Base-by-base conservation (phyloP, 2,113 vertebrate genomes). In the Capreolus pygargus region DNA sequence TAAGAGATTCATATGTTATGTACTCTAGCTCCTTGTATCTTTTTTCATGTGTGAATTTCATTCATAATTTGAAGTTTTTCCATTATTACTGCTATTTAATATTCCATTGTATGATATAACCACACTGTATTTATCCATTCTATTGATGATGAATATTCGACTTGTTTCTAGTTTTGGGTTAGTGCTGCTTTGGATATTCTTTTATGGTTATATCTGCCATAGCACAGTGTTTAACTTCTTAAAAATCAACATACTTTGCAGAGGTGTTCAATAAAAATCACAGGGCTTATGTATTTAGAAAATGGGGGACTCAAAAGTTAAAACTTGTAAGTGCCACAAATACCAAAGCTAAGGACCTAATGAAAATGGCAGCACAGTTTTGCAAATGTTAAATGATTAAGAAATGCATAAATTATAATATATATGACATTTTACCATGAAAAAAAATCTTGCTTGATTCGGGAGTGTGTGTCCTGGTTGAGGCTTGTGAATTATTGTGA, bases 1-100 rank as follows among this genome's bases (percentile, higher is more conserved):
- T 81, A 81, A 91, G 4, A 76, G 21, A 87, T 52, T 81, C 0
- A 28, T 36, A 23, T 7, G 25, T 16, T 91, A 54, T 54, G 39
- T 74, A 45, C 28, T 91, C 27, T 76, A 58, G 57, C 33, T 54
- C 47, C 25, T 57, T 55, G 19, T n/a, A 6, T 82, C n/a, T 94
- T 94, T 94, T 90, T 94, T 94, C 57, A 76, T 74, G 86, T 86
- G 30, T 58, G 74, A 52, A 94, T 91, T 91, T 94, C 16, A 54
- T 87, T 54, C 15, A n/a, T 57, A 39, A n/a, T 17, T 79, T 58
- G 47, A 93, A 67, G 33, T 50, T 89, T 91, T 64, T 74, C 43
- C 57, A 36, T 89, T 89, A 17, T 57, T 36, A 36, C 28, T 61
- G n/a, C 23, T 89, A 7, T 93, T 4, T 76, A 52, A 14, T 76